Conservation (phyloP, 2,888 invertebrate genomes). For the Neoaliturus tenellus region DNA sequence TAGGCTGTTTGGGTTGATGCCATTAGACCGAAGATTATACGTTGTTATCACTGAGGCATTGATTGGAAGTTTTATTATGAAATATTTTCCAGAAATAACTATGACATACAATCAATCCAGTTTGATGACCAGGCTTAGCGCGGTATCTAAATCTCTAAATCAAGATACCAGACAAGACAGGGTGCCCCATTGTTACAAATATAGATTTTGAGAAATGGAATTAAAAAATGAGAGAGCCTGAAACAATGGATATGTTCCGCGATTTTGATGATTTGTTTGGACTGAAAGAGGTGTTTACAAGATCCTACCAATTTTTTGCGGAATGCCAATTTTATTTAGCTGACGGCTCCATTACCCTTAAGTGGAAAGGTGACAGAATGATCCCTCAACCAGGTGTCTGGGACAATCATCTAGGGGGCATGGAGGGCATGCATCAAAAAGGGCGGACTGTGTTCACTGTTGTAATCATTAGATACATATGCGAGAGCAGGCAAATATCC, state of each 20-base stretch:
- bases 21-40: constrained; percentile 4
- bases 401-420: not conserved
- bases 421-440: constrained; percentile 6
- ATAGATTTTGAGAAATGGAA: constrained; percentile 17
- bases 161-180: not conserved
- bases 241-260: not conserved
- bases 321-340: not conserved
- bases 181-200: not conserved
- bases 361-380: too few relatives aligned
- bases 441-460: constrained; percentile 21
- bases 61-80: not conserved
- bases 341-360: not conserved
- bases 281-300: not conserved
- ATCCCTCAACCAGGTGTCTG: not conserved
- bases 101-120: constrained; percentile 24
- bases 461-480: not conserved
- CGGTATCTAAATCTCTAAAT: not conserved
- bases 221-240: not conserved
- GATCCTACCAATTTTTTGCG: not conserved
- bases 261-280: not conserved
- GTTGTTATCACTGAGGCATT: constrained; percentile 21
- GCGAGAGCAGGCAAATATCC: not conserved
- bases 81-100: constrained; percentile 25
- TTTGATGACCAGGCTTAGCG: not conserved
- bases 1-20: constrained; percentile 8